Evolutionary conservation across 2,888 invertebrate species (phyloP).

Genomic region (Liodrosophila aerea): DNA sequence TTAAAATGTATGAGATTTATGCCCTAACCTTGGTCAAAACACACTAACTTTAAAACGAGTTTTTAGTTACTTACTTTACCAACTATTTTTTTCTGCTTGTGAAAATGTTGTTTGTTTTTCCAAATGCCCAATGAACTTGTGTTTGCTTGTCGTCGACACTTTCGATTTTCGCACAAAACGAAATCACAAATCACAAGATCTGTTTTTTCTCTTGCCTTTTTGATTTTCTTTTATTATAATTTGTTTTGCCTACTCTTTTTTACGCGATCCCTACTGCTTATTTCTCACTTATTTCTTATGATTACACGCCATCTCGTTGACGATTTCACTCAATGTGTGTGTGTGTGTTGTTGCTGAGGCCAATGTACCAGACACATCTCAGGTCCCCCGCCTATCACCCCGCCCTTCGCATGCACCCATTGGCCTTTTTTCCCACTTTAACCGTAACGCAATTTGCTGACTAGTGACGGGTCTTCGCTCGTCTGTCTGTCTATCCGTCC

Average conservation of each 20-base stretch:
- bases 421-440: slow-evolving; percentile 6
- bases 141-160: slow-evolving; percentile 43
- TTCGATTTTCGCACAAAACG: slow-evolving; percentile 72
- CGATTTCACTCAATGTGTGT: slow-evolving; percentile 60
- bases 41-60: slow-evolving; percentile 42
- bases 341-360: slow-evolving; percentile 37
- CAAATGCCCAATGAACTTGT: slow-evolving; percentile 15
- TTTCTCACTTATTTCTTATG: slow-evolving; percentile 42
- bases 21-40: slow-evolving; percentile 41
- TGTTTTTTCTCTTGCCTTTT: too few species aligned
- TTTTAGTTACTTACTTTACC: slow-evolving; percentile 13
- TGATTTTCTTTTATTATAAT: too few species aligned
- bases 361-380: slow-evolving; percentile 56
- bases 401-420: neutral
- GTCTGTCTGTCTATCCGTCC: neutral
- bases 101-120: slow-evolving; percentile 35
- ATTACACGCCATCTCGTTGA: slow-evolving; percentile 53
- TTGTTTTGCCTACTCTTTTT: neutral
- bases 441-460: slow-evolving; percentile 6
- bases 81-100: neutral
- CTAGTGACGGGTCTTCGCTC: slow-evolving; percentile 20
- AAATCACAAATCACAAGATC: slow-evolving; percentile 41
- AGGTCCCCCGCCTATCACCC: too few species aligned
- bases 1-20: neutral
- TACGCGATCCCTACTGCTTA: slow-evolving; percentile 47